Percentiles rank a stretch among this genome's conserved stretches.
phyloP scores from a whole-genome alignment of 2,113 vertebrate species.

The Hipposideros armiger region DNA sequence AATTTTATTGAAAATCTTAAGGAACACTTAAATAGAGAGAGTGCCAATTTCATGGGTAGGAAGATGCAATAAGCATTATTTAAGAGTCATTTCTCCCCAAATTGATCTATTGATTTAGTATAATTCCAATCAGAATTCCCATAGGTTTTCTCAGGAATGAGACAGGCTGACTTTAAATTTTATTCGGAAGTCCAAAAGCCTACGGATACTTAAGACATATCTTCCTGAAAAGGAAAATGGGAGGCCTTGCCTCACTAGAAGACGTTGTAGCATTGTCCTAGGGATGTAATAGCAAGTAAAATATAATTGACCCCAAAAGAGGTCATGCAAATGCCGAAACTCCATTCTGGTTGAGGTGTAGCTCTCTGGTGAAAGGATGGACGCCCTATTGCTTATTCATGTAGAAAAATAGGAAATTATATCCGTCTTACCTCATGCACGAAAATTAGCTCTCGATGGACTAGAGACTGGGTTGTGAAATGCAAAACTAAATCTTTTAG shows the following conservation, averaged over 20 bases:
- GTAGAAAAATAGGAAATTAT: background rate
- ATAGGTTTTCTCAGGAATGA: background rate
- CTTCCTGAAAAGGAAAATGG: background rate
- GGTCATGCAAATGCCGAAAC: background rate
- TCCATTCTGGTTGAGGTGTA: fast-evolving
- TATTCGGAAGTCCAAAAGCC: background rate
- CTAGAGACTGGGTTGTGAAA: background rate
- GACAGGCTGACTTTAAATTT: background rate
- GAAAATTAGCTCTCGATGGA: background rate
- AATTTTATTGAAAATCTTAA: background rate
- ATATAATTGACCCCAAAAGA: background rate
- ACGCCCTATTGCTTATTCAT: background rate
- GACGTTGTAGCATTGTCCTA: no score
- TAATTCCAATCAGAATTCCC: background rate
- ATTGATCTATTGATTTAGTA: background rate
- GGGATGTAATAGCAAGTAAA: no score
- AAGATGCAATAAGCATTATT: background rate
- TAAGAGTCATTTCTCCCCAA: background rate
- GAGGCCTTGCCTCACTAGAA: no score
- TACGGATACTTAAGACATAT: background rate
- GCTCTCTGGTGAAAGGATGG: background rate
- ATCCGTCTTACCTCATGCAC: background rate
- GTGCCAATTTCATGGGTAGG: background rate
- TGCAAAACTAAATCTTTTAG: background rate
- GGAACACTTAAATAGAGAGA: background rate